A percentile compares a stretch with the other conserved stretches of the same genome.
These are phyloP conservation scores for Dendrocincla tyrannina DNA, from an alignment of 2,797 vertebrate genomes.

Conservation along the genomic window DNA sequence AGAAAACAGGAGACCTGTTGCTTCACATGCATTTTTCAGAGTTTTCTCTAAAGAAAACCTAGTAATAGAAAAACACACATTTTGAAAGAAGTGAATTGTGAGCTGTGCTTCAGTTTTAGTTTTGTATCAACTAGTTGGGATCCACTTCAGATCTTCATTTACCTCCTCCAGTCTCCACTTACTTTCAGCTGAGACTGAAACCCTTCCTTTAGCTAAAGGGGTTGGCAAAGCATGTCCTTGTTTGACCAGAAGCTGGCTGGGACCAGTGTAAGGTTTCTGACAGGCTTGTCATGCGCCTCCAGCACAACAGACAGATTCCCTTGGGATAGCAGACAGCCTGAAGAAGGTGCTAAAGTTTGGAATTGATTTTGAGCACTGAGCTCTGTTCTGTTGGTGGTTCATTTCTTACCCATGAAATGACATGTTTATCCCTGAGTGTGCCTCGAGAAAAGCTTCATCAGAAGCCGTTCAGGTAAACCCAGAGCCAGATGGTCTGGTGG, in stretches of 20 bases:
- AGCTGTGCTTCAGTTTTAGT: neutral
- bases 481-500: neutral
- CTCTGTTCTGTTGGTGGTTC: neutral
- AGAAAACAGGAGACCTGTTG: neutral
- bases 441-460: neutral
- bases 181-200: slow-evolving; percentile 9
- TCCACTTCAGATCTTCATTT: neutral
- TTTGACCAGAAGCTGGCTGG: neutral
- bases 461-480: neutral
- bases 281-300: neutral
- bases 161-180: neutral
- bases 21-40: neutral
- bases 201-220: neutral
- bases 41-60: neutral
- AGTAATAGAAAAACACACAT: neutral
- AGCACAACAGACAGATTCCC: neutral
- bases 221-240: neutral
- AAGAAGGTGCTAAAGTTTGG: neutral
- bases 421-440: neutral
- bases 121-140: neutral
- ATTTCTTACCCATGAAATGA: neutral
- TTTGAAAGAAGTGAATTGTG: neutral
- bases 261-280: neutral
- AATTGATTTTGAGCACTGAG: slow-evolving; percentile 5
- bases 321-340: neutral